Evolutionary conservation across 2,113 vertebrate species (phyloP).

Genomic region (Equus quagga): DNA sequence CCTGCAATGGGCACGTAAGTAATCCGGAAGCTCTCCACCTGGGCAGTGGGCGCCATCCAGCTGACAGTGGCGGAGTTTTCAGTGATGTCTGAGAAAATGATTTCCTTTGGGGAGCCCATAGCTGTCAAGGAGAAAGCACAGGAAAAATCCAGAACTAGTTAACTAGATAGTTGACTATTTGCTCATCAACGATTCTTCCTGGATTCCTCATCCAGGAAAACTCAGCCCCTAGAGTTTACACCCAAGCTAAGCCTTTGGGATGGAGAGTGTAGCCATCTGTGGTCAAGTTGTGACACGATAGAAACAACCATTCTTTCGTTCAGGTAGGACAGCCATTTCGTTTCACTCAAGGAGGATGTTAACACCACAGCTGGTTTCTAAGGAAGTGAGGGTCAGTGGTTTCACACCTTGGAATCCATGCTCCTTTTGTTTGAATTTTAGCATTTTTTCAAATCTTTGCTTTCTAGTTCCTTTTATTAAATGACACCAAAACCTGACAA

Average conservation of each 20-base stretch:
- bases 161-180: neutral
- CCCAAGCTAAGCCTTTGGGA: neutral
- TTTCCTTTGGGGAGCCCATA: conserved; percentile 92
- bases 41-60: conserved; percentile 90
- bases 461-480: conserved; percentile 10
- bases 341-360: neutral
- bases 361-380: neutral
- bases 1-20: conserved; percentile 92
- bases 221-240: neutral
- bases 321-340: neutral
- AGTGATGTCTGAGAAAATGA: conserved; percentile 95
- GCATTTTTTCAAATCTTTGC: neutral
- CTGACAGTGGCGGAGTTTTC: conserved; percentile 94
- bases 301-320: neutral
- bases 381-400: neutral
- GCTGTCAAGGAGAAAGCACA: conserved; percentile 84
- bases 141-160: conserved; percentile 27
- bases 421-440: neutral
- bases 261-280: neutral
- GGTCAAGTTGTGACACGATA: neutral
- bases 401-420: neutral
- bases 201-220: neutral
- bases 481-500: neutral
- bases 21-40: conserved; percentile 92
- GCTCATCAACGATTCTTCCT: neutral